These are phyloP conservation scores for Ptychadena robeensis DNA, from an alignment of 2,797 vertebrate species.

Conservation along the genomic window DNA sequence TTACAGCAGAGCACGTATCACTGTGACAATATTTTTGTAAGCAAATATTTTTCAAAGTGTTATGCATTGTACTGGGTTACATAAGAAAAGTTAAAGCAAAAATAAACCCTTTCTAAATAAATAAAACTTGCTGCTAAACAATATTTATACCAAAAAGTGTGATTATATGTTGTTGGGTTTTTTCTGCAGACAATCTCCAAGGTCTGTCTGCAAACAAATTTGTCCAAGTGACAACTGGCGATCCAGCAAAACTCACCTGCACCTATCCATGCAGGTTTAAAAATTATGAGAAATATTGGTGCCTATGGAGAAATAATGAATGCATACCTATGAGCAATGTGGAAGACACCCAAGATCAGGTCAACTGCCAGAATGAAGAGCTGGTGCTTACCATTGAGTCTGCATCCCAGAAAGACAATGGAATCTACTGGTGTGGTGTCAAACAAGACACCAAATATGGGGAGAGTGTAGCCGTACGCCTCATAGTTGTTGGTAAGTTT, in stretches of 20 bases:
- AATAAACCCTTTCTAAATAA: too few species aligned
- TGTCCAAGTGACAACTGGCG: not conserved
- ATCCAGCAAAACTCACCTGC: constrained; percentile 64
- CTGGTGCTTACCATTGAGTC: constrained; percentile 62
- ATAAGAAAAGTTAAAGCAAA: too few species aligned
- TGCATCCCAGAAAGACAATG: constrained; percentile 41
- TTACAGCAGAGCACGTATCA: too few species aligned
- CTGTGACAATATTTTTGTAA: too few species aligned
- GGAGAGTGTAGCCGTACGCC: constrained; percentile 66
- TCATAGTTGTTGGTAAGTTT: constrained; percentile 60
- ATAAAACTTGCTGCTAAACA: too few species aligned
- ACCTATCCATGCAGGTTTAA: constrained; percentile 69
- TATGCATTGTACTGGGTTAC: too few species aligned
- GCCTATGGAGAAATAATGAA: constrained; percentile 66
- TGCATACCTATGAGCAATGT: constrained; percentile 59
- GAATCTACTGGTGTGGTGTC: constrained; percentile 80
- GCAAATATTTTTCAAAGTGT: too few species aligned
- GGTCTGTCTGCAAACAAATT: not conserved
- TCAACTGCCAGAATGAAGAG: constrained; percentile 58
- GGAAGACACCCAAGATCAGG: accelerated
- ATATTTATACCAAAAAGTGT: not conserved
- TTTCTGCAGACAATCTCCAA: constrained; percentile 1
- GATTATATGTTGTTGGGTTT: not conserved
- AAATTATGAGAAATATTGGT: constrained; percentile 75
- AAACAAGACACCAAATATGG: not conserved